A percentile compares a stretch with the other conserved stretches of the same genome.
phyloP scores from a whole-genome alignment of 2,888 invertebrate species.

The Hanleya hanleyi region DNA sequence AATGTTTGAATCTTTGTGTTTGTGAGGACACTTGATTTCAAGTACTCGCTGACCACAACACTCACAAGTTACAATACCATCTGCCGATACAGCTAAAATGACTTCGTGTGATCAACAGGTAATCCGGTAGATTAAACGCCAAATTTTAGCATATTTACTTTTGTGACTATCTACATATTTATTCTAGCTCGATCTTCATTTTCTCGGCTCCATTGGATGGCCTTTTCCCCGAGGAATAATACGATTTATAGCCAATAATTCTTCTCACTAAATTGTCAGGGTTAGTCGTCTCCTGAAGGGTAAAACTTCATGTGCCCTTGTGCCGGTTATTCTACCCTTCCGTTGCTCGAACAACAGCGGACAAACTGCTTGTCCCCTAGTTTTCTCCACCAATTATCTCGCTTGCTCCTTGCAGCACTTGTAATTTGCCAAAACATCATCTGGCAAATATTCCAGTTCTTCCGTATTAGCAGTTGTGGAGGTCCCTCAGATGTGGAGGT shows the following conservation, averaged over 20 bases:
- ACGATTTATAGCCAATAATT: conserved; percentile 19
- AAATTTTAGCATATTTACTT: no score
- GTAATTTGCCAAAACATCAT: neutral
- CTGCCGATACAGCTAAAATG: neutral
- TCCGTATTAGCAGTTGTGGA: neutral
- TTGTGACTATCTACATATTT: no score
- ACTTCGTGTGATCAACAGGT: neutral
- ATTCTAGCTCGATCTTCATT: no score
- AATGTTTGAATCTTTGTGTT: neutral
- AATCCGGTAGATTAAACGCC: no score
- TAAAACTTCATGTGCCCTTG: conserved; percentile 28
- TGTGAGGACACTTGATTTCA: neutral
- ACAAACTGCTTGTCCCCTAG: conserved; percentile 18
- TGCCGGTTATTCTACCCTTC: conserved; percentile 25
- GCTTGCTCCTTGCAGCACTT: neutral
- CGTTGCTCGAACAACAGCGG: conserved; percentile 27
- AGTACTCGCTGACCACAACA: neutral
- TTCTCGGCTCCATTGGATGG: conserved; percentile 18
- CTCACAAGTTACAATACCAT: neutral
- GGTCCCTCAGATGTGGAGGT: neutral
- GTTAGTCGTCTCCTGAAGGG: conserved; percentile 1
- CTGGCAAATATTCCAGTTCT: neutral
- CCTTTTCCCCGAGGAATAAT: conserved; percentile 10
- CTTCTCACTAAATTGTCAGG: conserved; percentile 14
- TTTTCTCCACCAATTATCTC: no score